Evolutionary conservation across 2,113 vertebrate genomes (phyloP), one percentile per base, ranked within the genome.

Genomic region (Vombatus ursinus): DNA sequence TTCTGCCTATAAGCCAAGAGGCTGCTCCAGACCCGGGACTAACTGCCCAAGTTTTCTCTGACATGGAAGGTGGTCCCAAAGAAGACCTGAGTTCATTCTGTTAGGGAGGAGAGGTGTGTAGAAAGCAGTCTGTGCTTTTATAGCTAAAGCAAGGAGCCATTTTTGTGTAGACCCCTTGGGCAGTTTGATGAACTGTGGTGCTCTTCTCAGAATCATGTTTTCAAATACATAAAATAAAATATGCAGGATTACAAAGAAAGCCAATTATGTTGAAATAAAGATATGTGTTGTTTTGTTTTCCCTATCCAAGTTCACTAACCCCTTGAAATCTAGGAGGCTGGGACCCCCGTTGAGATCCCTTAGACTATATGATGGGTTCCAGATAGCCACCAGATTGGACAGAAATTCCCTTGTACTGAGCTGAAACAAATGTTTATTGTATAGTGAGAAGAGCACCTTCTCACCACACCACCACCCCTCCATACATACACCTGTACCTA

Each of bases 51-150:
- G 95, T 95, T 90, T 4, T 23, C 54, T 31, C 90, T 7, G 0
- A 44, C 77, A 26, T 31, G 57, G 57, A 95, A 0, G 0, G 44
- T 0, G 48, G n/a, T 52, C 3, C 0, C 22, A 91, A 8, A 90
- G 84, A 90, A 0, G 2, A 8, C 3, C 0, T 2, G 0, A 1
- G 14, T 44, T 49, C 68, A 9, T 7, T 61, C 53, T 91, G 5
- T 94, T n/a, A 84, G 92, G 90, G 91, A 93, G 12, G n/a, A 50
- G 92, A 93, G 96, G 90, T 91, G 91, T 53, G 2, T 91, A 51
- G 95, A 44, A 44, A 23, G 93, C 90, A 0, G 23, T 9, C 49
- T 2, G 54, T 31, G 50, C 77, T 96, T 95, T 93, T 49, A 93
- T 94, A 93, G 93, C n/a, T 44, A 84, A 44, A n/a, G 16, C 68